These are phyloP conservation scores for Geotrypetes seraphini DNA, from an alignment of 2,797 vertebrate species.

Conservation along the genomic window DNA sequence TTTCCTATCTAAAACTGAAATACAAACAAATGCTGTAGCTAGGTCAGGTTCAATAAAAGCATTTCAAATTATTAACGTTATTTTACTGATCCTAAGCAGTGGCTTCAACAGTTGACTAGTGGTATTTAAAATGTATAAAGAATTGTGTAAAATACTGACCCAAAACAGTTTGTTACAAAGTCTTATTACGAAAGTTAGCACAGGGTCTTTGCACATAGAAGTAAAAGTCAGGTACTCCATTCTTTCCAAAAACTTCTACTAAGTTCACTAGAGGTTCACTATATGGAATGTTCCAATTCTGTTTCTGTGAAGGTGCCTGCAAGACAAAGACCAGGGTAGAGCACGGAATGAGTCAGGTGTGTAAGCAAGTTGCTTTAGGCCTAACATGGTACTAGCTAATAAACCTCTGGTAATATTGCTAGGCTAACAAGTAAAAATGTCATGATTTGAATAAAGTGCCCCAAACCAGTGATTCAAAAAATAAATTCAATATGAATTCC, in stretches of 20 bases:
- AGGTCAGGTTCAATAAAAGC: slow-evolving; percentile 3
- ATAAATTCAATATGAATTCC: too few relatives aligned
- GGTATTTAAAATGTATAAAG: not conserved
- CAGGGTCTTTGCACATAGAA: slow-evolving; percentile 4
- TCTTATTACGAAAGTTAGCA: slow-evolving; percentile 24
- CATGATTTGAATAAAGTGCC: too few relatives aligned
- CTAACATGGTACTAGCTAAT: too few relatives aligned
- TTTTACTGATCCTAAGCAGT: slow-evolving; percentile 7
- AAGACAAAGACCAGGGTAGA: slow-evolving; percentile 21
- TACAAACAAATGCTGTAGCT: not conserved
- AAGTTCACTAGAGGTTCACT: not conserved
- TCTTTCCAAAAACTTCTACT: not conserved
- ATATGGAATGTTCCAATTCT: slow-evolving; percentile 4
- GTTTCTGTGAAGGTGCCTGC: slow-evolving; percentile 11
- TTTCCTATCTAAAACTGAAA: too few relatives aligned
- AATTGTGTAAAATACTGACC: slow-evolving; percentile 19
- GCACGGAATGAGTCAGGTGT: too few relatives aligned
- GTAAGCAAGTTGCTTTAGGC: too few relatives aligned
- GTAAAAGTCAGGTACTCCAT: slow-evolving; percentile 4
- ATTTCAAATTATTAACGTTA: slow-evolving; percentile 1
- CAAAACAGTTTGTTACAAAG: slow-evolving; percentile 24
- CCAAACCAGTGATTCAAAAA: too few relatives aligned
- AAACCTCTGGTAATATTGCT: too few relatives aligned
- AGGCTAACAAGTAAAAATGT: too few relatives aligned
- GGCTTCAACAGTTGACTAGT: slow-evolving; percentile 10